Evolutionary conservation across 2,797 vertebrate genomes (phyloP), one percentile per base, ranked within the genome.

Genomic region (Helicolenus hilgendorfi): DNA sequence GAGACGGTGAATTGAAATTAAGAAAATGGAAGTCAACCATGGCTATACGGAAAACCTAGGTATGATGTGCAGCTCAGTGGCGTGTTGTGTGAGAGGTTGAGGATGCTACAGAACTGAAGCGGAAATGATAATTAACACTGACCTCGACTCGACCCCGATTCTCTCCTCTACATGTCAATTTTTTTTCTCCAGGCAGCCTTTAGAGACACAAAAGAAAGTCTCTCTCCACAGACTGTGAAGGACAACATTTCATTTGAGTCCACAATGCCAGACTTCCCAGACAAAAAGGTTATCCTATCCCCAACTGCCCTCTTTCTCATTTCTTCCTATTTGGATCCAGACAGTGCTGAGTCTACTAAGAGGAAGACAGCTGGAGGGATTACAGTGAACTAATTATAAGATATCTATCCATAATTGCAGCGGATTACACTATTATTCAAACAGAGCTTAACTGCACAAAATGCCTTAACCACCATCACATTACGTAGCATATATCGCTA

Each of bases 361-460:
- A 86, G 45, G 33, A 81, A 87, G 91, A 91, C 91, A 93, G 88
- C 94, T 94, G 92, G 75, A 88, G 78, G 90, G 92, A 94, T 95
- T 94, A 94, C 38, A 90, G 41, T 65, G 27, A 91, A 82, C 93
- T 96, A 95, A 96, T 94, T 95, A 92, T 94, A 86, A 91, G 73
- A 26, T 93, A 91, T 94, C 93, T 92, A 59, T 89, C 83, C 86
- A 92, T 95, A 94, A 96, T 95, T 95, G 90, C 92, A 88, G 64
- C 41, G 86, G 86, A 95, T 94, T 85, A 86, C 22, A 8, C 77
- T 88, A 91, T 94, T 95, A 93, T 94, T 95, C 89, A 92, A 90
- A 76, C 86, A 36, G 38, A 86, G 85, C 84, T 93, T 90, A 93
- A 81, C 85, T 73, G 59, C 33, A 77, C 64, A 89, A 92, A 93